Percentiles rank a stretch among this genome's conserved stretches.
Conservation (phyloP, 2,888 invertebrate species). For the Drosophila mimetica region DNA sequence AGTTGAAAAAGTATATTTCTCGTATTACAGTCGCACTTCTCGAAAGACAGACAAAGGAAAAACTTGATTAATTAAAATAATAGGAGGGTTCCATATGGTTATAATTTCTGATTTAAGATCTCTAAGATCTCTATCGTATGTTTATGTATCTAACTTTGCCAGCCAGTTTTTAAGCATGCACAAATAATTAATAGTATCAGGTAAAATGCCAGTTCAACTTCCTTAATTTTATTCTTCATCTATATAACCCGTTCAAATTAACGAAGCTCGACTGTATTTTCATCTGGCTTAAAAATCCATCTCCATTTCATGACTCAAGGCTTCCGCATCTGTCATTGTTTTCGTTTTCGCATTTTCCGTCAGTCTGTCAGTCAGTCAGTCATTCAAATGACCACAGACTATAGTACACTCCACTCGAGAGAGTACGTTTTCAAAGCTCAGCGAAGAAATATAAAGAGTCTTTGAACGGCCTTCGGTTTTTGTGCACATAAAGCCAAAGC, state of each 20-base stretch:
- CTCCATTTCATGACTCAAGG: constrained; percentile 31
- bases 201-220: not conserved
- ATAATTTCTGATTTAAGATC: no score
- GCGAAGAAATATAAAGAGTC: constrained; percentile 13
- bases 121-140: no score
- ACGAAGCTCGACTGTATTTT: constrained; percentile 9
- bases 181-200: not conserved
- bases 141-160: no score
- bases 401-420: not conserved
- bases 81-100: not conserved
- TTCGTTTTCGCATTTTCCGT: constrained; percentile 36
- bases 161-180: not conserved
- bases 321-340: constrained; percentile 52
- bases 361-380: constrained; percentile 34
- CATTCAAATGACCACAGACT: constrained; percentile 28
- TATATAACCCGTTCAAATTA: not conserved
- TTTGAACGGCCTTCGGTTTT: constrained; percentile 56
- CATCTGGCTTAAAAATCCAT: constrained; percentile 26
- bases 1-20: constrained; percentile 35
- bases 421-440: constrained; percentile 25
- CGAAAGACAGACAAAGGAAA: not conserved
- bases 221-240: not conserved
- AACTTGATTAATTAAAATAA: not conserved
- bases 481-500: constrained; percentile 21
- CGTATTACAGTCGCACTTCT: constrained; percentile 9